Evolutionary conservation across 2,113 vertebrate species (phyloP).

Genomic region (Xenus cinereus): DNA sequence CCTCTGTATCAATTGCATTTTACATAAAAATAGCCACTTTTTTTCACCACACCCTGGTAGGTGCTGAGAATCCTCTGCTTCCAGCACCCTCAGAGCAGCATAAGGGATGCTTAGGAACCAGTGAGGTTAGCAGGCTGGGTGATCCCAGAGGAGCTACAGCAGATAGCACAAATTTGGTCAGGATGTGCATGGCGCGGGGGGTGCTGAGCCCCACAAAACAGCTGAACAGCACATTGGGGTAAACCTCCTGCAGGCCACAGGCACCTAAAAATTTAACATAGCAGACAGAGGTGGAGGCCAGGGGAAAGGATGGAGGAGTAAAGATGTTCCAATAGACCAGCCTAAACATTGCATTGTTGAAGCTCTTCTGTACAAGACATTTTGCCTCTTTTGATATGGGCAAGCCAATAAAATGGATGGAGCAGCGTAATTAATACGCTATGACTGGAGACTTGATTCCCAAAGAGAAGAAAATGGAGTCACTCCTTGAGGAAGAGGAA

Average conservation of each 20-base stretch:
- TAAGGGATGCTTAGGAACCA: not conserved
- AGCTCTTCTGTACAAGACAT: not conserved
- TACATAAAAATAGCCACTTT: not conserved
- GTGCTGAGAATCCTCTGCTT: not conserved
- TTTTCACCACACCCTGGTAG: not conserved
- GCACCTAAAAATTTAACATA: not conserved
- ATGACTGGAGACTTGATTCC: not conserved
- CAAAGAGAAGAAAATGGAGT: not conserved
- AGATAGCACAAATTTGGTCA: not conserved
- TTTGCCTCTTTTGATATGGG: not conserved
- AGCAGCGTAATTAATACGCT: not conserved
- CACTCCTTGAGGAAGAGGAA: not conserved
- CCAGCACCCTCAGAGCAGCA: not conserved
- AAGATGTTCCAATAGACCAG: not conserved
- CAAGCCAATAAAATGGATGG: not conserved
- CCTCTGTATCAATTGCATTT: not conserved
- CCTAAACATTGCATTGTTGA: not conserved
- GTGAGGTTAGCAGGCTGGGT: not conserved
- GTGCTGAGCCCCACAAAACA: not conserved
- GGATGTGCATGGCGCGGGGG: not conserved
- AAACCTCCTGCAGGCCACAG: not conserved
- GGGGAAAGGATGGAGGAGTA: not conserved
- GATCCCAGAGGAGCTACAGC: not conserved
- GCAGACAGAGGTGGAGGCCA: not conserved
- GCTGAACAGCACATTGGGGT: not conserved